phyloP scores from a whole-genome alignment of 2,797 vertebrate genomes.

The Typhlichthys subterraneus region DNA sequence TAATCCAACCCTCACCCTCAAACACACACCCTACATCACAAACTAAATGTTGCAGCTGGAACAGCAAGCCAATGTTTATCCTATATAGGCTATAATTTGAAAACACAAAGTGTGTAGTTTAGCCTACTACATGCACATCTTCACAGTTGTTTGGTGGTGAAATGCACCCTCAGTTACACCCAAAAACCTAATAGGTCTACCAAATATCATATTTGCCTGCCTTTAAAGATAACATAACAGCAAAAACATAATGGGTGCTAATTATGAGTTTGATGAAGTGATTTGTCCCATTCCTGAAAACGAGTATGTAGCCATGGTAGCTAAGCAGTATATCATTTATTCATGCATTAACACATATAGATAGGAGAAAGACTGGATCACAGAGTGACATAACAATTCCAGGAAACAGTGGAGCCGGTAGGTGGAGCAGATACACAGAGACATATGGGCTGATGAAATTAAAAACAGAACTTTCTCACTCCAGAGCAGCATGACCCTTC shows the following conservation, averaged over 20 bases:
- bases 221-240: constrained; percentile 17
- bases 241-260: neutral
- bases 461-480: constrained; percentile 74
- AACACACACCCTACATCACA: neutral
- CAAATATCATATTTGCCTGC: too few relatives aligned
- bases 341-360: constrained; percentile 36
- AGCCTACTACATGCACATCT: neutral
- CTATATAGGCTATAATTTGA: neutral
- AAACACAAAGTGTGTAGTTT: too few relatives aligned
- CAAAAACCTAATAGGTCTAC: neutral
- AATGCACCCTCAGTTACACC: neutral
- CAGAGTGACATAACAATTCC: constrained; percentile 67
- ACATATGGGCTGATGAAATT: constrained; percentile 73
- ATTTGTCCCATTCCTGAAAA: constrained; percentile 18
- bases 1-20: neutral
- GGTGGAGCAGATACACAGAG: constrained; percentile 62
- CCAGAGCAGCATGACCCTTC: constrained; percentile 53
- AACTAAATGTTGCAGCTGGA: neutral
- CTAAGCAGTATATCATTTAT: constrained; percentile 37
- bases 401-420: constrained; percentile 65
- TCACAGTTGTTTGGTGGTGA: neutral
- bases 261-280: neutral
- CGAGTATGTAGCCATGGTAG: too few relatives aligned
- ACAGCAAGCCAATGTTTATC: neutral
- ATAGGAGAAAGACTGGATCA: constrained; percentile 44